phyloP scores from a whole-genome alignment of 2,888 invertebrate genomes.

The Clitarchus hookeri region DNA sequence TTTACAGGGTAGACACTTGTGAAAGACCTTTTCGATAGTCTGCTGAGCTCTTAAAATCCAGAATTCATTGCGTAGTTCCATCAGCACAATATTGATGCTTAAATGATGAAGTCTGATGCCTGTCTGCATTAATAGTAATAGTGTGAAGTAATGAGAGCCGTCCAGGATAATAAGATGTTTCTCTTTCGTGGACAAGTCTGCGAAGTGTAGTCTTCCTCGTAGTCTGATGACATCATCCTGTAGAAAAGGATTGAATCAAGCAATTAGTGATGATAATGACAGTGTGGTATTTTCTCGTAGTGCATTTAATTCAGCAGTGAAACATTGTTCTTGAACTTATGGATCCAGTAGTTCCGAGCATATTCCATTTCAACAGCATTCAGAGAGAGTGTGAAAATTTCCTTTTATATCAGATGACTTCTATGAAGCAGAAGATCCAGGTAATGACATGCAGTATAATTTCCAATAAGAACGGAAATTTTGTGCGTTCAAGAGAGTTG shows the following conservation, averaged over 20 bases:
- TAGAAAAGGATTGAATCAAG: conserved; percentile 3
- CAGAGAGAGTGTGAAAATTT: not conserved
- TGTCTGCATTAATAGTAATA: not conserved
- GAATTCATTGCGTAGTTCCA: not conserved
- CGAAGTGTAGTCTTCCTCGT: conserved; percentile 22
- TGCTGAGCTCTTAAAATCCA: conserved; percentile 25
- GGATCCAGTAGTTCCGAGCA: not conserved
- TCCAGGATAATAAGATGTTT: conserved; percentile 7
- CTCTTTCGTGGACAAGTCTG: not conserved
- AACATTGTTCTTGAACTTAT: not conserved
- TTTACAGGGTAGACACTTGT: conserved; percentile 7
- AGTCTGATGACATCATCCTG: not conserved
- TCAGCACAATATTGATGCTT: not conserved
- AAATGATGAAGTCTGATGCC: conserved; percentile 19
- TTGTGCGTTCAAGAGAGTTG: too few species aligned
- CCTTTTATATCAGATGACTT: too few species aligned
- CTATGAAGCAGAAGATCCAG: not conserved
- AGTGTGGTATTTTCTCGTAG: not conserved
- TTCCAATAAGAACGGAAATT: conserved; percentile 16
- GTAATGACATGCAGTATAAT: not conserved
- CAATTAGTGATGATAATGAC: not conserved
- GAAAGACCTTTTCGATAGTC: not conserved
- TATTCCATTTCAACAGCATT: not conserved
- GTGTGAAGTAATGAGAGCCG: conserved; percentile 19
- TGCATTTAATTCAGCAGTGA: conserved; percentile 8